Conservation (phyloP, 2,888 invertebrate species). For the Muschampia plurimacula region DNA sequence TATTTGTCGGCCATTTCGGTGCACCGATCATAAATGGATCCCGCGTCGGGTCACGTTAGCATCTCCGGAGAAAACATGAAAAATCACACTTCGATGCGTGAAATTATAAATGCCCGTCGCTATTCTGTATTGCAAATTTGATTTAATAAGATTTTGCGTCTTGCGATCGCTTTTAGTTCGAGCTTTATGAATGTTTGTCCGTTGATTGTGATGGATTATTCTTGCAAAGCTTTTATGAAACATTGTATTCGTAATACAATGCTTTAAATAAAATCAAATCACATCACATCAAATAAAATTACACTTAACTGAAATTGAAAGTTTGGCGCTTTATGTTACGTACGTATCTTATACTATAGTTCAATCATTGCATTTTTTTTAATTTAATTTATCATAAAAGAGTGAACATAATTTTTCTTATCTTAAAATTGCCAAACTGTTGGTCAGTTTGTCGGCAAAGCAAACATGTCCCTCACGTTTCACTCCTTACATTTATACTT, state of each 20-base stretch:
- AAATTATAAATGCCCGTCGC: conserved; percentile 63
- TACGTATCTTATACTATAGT: too few species aligned
- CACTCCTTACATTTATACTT: too few species aligned
- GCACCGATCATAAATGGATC: conserved; percentile 84
- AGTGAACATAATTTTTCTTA: too few species aligned
- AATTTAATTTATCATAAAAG: too few species aligned
- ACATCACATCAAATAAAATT: too few species aligned
- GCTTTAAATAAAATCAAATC: not conserved
- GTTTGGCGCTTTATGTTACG: too few species aligned
- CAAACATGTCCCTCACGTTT: too few species aligned
- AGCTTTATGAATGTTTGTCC: not conserved
- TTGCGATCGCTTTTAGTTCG: conserved; percentile 26
- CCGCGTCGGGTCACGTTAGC: conserved; percentile 82
- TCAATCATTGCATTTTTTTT: too few species aligned
- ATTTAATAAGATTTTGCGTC: conserved; percentile 36
- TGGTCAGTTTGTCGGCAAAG: too few species aligned
- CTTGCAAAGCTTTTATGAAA: not conserved
- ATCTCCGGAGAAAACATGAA: conserved; percentile 81
- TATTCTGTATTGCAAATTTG: conserved; percentile 39
- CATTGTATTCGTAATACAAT: not conserved
- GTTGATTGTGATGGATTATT: not conserved
- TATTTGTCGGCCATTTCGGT: conserved; percentile 86
- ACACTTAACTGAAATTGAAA: too few species aligned
- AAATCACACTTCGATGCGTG: conserved; percentile 81
- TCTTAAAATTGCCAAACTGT: too few species aligned